Percentiles rank a stretch among this genome's conserved stretches.
Evolutionary conservation across 2,888 invertebrate genomes (phyloP).

Genomic region (Chrysolina americana): DNA sequence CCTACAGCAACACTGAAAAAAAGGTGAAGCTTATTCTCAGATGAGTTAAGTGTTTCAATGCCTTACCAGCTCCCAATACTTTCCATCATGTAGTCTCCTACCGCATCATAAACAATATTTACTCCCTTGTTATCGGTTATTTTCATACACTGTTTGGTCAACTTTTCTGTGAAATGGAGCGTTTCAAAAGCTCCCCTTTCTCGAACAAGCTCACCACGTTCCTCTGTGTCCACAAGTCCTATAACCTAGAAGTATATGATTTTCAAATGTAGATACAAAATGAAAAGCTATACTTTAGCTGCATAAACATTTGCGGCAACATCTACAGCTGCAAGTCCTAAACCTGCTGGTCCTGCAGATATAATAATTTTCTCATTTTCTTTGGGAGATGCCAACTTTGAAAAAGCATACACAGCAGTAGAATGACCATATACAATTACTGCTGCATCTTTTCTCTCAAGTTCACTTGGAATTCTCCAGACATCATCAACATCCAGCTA

Average conservation of each 20-base stretch:
- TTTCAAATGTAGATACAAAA: neutral
- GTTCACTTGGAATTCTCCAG: constrained; percentile 73
- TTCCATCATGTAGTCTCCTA: constrained; percentile 75
- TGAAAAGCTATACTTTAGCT: constrained; percentile 72
- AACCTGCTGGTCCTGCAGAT: constrained; percentile 77
- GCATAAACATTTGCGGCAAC: constrained; percentile 79
- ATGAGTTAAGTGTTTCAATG: too few relatives aligned
- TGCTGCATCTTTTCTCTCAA: constrained; percentile 73
- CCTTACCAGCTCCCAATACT: constrained; percentile 74
- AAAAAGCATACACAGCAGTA: constrained; percentile 77
- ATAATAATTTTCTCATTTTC: constrained; percentile 76
- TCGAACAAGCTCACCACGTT: constrained; percentile 73
- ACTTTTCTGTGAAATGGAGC: constrained; percentile 73
- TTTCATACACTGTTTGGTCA: constrained; percentile 72
- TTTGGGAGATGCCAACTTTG: constrained; percentile 69
- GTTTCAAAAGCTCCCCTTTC: constrained; percentile 78
- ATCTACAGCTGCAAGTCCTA: constrained; percentile 79
- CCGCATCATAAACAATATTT: constrained; percentile 77
- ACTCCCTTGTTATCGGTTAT: constrained; percentile 75
- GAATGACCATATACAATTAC: constrained; percentile 76
- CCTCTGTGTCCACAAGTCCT: constrained; percentile 78
- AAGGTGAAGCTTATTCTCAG: neutral
- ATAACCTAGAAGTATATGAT: constrained; percentile 72
- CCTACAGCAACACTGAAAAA: constrained; percentile 71
- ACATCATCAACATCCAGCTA: constrained; percentile 71